Percentiles rank a stretch among this genome's conserved stretches.
phyloP scores from a whole-genome alignment of 2,113 vertebrate species.

The Elanoides forficatus region DNA sequence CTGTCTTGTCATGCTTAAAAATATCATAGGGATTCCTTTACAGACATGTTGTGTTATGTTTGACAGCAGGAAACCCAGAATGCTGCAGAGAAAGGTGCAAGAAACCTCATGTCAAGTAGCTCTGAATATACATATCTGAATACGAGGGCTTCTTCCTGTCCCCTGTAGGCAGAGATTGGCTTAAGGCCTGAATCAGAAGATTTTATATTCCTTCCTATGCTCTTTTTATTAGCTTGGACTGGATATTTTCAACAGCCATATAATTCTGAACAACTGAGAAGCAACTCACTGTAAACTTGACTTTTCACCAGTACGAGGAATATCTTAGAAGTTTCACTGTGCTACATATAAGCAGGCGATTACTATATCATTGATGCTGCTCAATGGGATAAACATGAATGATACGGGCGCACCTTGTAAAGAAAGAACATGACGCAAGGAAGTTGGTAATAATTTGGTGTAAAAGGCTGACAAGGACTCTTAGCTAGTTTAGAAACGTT shows the following conservation, averaged over 20 bases:
- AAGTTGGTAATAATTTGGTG: conserved; percentile 17
- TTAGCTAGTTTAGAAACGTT: conserved; percentile 16
- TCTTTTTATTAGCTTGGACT: conserved; percentile 7
- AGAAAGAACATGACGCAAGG: background rate
- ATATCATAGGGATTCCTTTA: background rate
- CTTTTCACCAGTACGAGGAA: background rate
- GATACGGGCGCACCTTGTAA: background rate
- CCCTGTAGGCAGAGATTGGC: background rate
- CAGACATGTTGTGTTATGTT: background rate
- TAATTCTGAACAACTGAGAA: background rate
- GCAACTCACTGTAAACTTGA: background rate
- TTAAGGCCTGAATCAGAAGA: background rate
- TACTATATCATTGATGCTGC: background rate
- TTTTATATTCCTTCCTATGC: background rate
- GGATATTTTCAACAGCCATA: background rate
- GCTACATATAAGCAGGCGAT: background rate
- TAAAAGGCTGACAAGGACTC: conserved; percentile 15
- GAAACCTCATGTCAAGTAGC: background rate
- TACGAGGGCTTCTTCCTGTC: background rate
- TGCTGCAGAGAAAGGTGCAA: background rate
- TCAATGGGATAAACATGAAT: background rate
- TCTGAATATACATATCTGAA: background rate
- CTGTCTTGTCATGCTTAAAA: background rate
- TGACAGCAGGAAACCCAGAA: background rate
- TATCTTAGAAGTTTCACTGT: background rate